phyloP scores from a whole-genome alignment of 1,140 invertebrate genomes.

The Drosophila biarmipes region DNA sequence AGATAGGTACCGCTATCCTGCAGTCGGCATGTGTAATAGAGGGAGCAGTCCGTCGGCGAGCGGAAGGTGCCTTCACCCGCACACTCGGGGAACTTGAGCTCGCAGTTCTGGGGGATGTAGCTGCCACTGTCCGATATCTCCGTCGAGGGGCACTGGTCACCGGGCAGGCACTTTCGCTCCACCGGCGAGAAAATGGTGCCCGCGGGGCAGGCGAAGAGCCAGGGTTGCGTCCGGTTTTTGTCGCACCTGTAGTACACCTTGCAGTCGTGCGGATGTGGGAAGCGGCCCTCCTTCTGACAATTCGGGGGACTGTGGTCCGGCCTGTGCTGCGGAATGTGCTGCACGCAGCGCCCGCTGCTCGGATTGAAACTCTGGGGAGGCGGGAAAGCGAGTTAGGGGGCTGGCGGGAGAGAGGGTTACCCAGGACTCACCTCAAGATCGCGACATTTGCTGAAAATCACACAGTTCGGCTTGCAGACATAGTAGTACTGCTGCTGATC shows the following conservation, averaged over 20 bases:
- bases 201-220: constrained; percentile 71
- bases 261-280: constrained; percentile 67
- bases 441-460: constrained; percentile 83
- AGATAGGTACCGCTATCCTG: constrained; percentile 68
- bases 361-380: constrained; percentile 57
- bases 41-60: constrained; percentile 77
- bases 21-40: constrained; percentile 83
- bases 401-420: not conserved
- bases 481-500: constrained; percentile 83
- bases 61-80: constrained; percentile 73
- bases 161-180: constrained; percentile 64
- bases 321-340: constrained; percentile 10
- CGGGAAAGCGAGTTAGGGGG: not conserved
- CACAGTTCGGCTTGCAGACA: constrained; percentile 75
- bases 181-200: constrained; percentile 71
- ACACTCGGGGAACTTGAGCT: constrained; percentile 81
- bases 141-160: constrained; percentile 68
- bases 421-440: constrained; percentile 55
- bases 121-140: constrained; percentile 65
- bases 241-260: constrained; percentile 82
- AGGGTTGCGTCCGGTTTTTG: constrained; percentile 45
- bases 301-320: constrained; percentile 9
- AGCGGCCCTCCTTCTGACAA: constrained; percentile 71
- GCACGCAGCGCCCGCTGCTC: constrained; percentile 60
- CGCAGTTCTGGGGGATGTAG: constrained; percentile 70